Evolutionary conservation across 2,113 vertebrate species (phyloP), one percentile per base, ranked within the genome.

Genomic region (Coryphaenoides rupestris): DNA sequence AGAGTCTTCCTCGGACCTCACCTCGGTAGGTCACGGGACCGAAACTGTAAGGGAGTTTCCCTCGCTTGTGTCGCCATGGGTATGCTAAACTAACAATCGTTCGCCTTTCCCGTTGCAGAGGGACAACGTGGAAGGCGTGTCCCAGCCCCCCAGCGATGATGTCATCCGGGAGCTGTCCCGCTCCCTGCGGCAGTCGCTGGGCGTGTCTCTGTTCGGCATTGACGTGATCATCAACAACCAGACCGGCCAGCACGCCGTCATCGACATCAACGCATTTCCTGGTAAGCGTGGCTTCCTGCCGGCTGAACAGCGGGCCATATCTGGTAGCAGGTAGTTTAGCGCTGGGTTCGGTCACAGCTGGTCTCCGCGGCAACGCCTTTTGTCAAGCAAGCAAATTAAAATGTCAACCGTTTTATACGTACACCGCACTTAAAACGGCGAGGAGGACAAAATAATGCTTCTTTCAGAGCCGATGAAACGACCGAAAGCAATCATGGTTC

Each of bases 191-290:
- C 92, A 95, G 85, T 90, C 93, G 0, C 90, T 99, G 69, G 94
- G 92, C 4, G 93, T 98, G 81, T 98, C 97, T 0, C 92, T 99
- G 26, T 99, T 99, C 22, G 96, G 97, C 49, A 98, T 99, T 3
- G 97, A 99, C 52, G 89, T 99, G 71, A 99, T 99, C 83, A 98
- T 99, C 78, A 98, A 98, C 87, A 98, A 98, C 86, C 95, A 95
- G 87, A 98, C 95, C 0, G 97, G 96, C 40, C 96, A 98, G 76
- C 96, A 99, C 0, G 94, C 96, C 0, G 94, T 98, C 79, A 99
- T 99, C 4, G 97, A 99, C 83, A 92, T 99, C 86, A 99, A 99
- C 47, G 97, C 97, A 86, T 99, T 99, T 86, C 97, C 97, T 77
- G 97, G 97, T 99, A 70, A 19, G 80, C 73, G 56, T 13, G 24